phyloP scores from a whole-genome alignment of 2,113 vertebrate genomes.

The Oxyura jamaicensis region DNA sequence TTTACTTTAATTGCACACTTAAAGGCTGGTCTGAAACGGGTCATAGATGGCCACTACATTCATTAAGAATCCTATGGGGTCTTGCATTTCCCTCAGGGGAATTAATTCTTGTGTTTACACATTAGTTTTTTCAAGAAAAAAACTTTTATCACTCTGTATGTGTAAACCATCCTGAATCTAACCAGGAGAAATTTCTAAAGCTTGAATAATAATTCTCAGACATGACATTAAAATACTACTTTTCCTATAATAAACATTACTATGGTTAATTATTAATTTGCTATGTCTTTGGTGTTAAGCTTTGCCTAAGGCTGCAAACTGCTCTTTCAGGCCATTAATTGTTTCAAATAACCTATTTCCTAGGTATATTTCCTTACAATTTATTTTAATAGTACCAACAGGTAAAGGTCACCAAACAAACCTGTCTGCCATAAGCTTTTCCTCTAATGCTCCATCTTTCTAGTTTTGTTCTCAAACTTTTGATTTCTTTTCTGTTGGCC shows the following conservation, averaged over 20 bases:
- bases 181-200: not conserved
- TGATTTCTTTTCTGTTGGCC: not conserved
- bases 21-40: not conserved
- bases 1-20: not conserved
- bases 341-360: slow-evolving; percentile 43
- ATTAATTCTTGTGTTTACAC: not conserved
- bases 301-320: slow-evolving; percentile 3
- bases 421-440: not conserved
- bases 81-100: not conserved
- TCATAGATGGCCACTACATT: not conserved
- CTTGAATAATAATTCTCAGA: not conserved
- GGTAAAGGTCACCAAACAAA: not conserved
- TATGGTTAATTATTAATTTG: slow-evolving; percentile 46
- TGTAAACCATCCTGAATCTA: not conserved
- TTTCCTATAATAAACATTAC: slow-evolving; percentile 30
- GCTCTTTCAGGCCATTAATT: slow-evolving; percentile 9
- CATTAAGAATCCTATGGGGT: not conserved
- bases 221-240: not conserved
- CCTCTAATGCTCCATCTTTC: not conserved
- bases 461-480: not conserved
- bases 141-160: not conserved
- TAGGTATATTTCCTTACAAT: slow-evolving; percentile 2
- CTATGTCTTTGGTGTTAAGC: slow-evolving; percentile 19
- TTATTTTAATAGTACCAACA: not conserved
- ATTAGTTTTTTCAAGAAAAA: not conserved